A percentile compares a stretch with the other conserved stretches of the same genome.
phyloP scores from a whole-genome alignment of 2,113 vertebrate genomes.

The Sceloporus tristichus region DNA sequence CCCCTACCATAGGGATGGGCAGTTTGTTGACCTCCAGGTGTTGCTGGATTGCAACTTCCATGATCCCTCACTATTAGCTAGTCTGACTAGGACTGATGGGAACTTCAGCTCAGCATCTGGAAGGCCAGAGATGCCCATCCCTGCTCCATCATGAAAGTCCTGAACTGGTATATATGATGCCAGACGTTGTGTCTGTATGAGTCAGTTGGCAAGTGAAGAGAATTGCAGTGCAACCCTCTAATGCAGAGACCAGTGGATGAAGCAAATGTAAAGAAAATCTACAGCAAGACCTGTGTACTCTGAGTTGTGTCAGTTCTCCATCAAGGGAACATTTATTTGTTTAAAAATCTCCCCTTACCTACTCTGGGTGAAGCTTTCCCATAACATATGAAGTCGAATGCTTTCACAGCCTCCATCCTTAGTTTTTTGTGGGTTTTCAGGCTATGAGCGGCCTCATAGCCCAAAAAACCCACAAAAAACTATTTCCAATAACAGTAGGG shows the following conservation, averaged over 20 bases:
- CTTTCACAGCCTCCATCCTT: too few species aligned
- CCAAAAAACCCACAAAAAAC: too few species aligned
- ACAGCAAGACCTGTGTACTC: not conserved
- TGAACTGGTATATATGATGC: not conserved
- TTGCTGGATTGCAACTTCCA: not conserved
- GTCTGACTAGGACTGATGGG: too few species aligned
- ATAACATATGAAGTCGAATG: too few species aligned
- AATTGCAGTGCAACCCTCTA: not conserved
- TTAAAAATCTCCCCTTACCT: not conserved
- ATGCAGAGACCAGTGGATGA: not conserved
- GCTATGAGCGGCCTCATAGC: too few species aligned
- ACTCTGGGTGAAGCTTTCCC: not conserved
- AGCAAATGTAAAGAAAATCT: not conserved
- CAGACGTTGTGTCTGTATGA: not conserved
- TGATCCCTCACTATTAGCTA: not conserved
- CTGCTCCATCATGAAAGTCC: not conserved
- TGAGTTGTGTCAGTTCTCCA: not conserved
- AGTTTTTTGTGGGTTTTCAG: too few species aligned
- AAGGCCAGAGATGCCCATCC: too few species aligned
- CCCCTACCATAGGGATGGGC: not conserved
- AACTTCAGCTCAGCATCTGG: too few species aligned
- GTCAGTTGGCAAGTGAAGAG: not conserved
- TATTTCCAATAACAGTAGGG: too few species aligned
- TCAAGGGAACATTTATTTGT: not conserved
- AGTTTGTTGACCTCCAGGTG: not conserved